Percentiles rank a stretch among this genome's conserved stretches.
phyloP scores from a whole-genome alignment of 2,797 vertebrate species.

The Tolypeutes matacus region DNA sequence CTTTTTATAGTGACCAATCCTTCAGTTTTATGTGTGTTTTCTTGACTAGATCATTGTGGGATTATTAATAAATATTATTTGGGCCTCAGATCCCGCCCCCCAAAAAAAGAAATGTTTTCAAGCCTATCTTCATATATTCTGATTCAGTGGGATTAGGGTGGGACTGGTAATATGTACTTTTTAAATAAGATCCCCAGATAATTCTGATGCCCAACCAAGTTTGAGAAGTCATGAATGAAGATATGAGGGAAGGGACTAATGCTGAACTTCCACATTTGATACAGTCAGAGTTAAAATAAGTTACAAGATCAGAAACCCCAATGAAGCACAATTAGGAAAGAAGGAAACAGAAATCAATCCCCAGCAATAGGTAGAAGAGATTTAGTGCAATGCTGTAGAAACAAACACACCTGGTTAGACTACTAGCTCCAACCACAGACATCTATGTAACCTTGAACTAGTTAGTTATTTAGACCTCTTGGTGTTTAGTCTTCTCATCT shows the following conservation, averaged over 20 bases:
- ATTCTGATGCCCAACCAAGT: no score
- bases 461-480: background rate
- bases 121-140: no score
- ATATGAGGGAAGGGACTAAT: no score
- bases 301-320: background rate
- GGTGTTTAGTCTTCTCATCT: background rate
- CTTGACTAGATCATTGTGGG: conserved; percentile 87
- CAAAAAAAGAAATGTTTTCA: no score
- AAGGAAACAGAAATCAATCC: background rate
- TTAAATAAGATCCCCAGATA: no score
- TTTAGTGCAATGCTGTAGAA: background rate
- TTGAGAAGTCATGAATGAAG: no score
- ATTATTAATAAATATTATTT: conserved; percentile 83
- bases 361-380: background rate
- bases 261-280: no score
- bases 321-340: background rate
- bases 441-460: background rate
- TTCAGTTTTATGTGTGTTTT: conserved; percentile 85
- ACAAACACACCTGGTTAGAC: background rate
- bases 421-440: background rate
- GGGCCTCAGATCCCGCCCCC: conserved; percentile 70
- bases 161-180: no score
- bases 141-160: no score
- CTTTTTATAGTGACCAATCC: conserved; percentile 83
- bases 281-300: background rate